Evolutionary conservation across 2,113 vertebrate species (phyloP).

Genomic region (Plectropomus leopardus): DNA sequence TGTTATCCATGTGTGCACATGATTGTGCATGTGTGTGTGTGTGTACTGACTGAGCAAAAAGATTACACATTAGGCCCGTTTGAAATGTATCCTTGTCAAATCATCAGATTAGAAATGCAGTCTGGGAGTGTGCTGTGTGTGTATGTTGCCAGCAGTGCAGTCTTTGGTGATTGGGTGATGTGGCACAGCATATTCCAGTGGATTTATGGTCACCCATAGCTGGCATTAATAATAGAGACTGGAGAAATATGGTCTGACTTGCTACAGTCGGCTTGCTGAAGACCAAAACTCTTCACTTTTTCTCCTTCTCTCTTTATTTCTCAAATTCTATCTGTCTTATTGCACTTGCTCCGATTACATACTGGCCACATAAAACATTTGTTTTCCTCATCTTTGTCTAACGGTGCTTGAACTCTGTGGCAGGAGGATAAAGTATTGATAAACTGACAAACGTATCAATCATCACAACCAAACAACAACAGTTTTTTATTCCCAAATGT

Average conservation of each 20-base stretch:
- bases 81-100: conserved; percentile 40
- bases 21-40: conserved; percentile 3
- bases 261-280: conserved; percentile 1
- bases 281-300: conserved; percentile 18
- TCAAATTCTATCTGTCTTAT: background rate
- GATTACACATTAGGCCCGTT: background rate
- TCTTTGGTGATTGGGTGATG: conserved; percentile 42
- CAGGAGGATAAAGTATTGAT: background rate
- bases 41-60: background rate
- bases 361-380: too few relatives aligned
- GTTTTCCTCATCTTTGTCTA: too few relatives aligned
- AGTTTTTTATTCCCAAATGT: conserved; percentile 48
- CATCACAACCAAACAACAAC: conserved; percentile 19
- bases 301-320: background rate
- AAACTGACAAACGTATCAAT: conserved; percentile 27
- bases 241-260: conserved; percentile 28
- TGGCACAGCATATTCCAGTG: conserved; percentile 39
- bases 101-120: conserved; percentile 35
- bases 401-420: background rate
- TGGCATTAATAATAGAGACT: conserved; percentile 51
- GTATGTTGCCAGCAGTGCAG: conserved; percentile 33
- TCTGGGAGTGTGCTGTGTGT: conserved; percentile 23
- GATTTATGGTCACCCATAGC: conserved; percentile 57
- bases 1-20: background rate
- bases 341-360: background rate